Evolutionary conservation across 2,797 vertebrate genomes (phyloP), one percentile per base, ranked within the genome.

Genomic region (Phalanger gymnotis): DNA sequence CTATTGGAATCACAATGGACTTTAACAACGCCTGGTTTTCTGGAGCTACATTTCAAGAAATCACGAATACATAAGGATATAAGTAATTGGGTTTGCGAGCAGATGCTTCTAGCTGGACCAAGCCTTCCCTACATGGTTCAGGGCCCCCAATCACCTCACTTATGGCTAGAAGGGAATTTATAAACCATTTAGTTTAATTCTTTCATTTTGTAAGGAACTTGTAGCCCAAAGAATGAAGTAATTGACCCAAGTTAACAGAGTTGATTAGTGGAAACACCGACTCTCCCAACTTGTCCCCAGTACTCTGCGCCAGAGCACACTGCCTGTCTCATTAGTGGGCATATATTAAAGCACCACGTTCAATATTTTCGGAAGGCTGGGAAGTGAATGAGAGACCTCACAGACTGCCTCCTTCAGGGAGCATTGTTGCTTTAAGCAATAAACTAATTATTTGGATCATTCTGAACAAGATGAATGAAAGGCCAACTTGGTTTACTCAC

Each of bases 401-500:
- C 19, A 31, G 58, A 54, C 22, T 54, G 13, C 13, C 92, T 47
- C 30, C 57, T 56, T 66, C 81, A 55, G 73, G 47, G 40, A 40
- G 12, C 12, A 4, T 96, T n/a, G 95, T 92, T 57, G 47, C n/a
- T 92, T 94, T 90, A 92, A 93, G 89, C 51, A 53, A 94, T 58
- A 19, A 55, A 55, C 54, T 19, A 27, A 19, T 51, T 2, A 19
- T 53, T 54, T 90, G 57, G 54, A 73, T 89, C 66, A 30, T 95
- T 95, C 91, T 81, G 90, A 30, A 27, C n/a, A 92, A 40, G 52
- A 9, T 16, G 54, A 53, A 51, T 52, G 53, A 19, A 30, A 93
- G 14, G n/a, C 31, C 53, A 19, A 30, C 57, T 73, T 34, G 31
- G 16, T 53, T 4, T 4, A 4, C 93, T 52, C 40, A 51, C 61